Conservation (phyloP, 2,113 vertebrate species). For the Hyperopisus bebe region DNA sequence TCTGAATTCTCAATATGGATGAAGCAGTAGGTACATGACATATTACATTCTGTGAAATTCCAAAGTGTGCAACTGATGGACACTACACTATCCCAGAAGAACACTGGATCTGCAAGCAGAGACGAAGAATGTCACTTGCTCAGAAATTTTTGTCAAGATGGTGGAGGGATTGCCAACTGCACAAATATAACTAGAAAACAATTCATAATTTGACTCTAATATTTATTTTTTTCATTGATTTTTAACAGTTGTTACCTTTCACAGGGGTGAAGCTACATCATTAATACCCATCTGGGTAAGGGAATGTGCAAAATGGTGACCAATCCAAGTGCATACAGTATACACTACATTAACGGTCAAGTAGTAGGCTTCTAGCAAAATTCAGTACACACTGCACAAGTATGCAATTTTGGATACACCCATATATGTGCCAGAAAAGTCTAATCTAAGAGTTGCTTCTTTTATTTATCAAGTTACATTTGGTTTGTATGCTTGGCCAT, state of each 20-base stretch:
- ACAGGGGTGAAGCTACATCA: neutral
- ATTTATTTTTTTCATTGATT: neutral
- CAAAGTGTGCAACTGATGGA: neutral
- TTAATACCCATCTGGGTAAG: neutral
- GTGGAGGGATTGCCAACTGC: neutral
- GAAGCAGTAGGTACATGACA: neutral
- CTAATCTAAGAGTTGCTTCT: neutral
- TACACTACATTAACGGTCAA: neutral
- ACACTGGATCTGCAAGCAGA: neutral
- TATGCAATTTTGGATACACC: neutral
- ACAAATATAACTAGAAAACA: neutral
- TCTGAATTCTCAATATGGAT: neutral
- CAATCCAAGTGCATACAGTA: neutral
- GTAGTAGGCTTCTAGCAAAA: neutral
- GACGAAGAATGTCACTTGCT: neutral
- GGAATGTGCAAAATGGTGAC: neutral
- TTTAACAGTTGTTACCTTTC: neutral
- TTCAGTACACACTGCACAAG: neutral
- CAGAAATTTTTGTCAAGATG: neutral
- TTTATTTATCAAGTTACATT: neutral
- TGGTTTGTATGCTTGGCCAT: neutral
- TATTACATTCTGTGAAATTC: neutral
- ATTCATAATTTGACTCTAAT: neutral
- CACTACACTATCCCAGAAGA: neutral
- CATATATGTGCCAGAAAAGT: neutral